A percentile compares a stretch with the other conserved stretches of the same genome.
phyloP scores from a whole-genome alignment of 2,888 invertebrate genomes.

The Drosophila flavopinicola region DNA sequence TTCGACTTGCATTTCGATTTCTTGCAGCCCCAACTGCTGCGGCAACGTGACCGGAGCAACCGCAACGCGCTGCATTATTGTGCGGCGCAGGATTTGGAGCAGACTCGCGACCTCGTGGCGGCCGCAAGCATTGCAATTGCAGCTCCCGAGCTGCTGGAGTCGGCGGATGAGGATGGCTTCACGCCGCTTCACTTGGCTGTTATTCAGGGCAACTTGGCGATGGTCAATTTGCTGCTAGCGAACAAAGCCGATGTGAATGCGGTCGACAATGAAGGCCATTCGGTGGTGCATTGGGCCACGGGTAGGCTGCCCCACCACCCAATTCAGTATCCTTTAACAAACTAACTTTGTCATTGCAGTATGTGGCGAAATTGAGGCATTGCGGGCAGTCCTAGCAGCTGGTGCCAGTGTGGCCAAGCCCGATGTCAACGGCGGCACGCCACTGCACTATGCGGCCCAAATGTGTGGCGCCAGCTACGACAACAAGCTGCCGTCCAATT shows the following conservation, averaged over 20 bases:
- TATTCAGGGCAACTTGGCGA: conserved; percentile 94
- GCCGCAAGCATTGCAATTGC: conserved; percentile 92
- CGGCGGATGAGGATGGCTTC: conserved; percentile 96
- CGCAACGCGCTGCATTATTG: conserved; percentile 98
- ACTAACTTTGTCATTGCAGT: conserved; percentile 86
- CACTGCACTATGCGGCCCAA: conserved; percentile 98
- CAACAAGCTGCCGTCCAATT: conserved; percentile 84
- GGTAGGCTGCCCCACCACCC: conserved; percentile 86
- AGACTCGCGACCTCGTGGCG: conserved; percentile 85
- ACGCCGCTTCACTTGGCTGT: conserved; percentile 98
- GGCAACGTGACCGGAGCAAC: conserved; percentile 91
- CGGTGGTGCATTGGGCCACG: conserved; percentile 99
- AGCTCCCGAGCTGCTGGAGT: conserved; percentile 93
- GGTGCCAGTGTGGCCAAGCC: conserved; percentile 95
- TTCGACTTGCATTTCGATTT: not conserved
- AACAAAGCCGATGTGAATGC: conserved; percentile 95
- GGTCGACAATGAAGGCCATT: conserved; percentile 96
- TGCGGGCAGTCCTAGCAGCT: conserved; percentile 92
- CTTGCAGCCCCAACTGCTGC: conserved; percentile 87
- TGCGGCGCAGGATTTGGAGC: conserved; percentile 85
- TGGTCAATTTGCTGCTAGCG: conserved; percentile 93
- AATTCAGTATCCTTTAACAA: not conserved
- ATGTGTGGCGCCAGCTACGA: conserved; percentile 94
- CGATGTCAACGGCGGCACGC: conserved; percentile 97
- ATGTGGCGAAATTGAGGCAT: conserved; percentile 95